phyloP scores from a whole-genome alignment of 2,888 invertebrate genomes.

The Lymantria monacha region DNA sequence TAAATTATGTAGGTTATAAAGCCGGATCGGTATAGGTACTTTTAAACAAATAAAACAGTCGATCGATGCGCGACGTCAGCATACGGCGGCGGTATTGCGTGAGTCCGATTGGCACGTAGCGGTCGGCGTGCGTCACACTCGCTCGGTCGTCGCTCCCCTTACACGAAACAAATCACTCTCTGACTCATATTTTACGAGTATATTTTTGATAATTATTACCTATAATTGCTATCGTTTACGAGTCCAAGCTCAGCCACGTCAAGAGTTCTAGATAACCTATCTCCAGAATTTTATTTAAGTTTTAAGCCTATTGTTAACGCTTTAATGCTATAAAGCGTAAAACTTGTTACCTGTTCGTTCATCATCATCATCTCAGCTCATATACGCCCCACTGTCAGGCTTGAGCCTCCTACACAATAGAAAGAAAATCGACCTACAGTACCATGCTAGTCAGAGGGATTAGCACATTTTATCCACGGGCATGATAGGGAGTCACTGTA shows the following conservation, averaged over 20 bases:
- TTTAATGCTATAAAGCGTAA: too few species aligned
- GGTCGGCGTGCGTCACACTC: constrained; percentile 42
- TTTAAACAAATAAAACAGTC: constrained; percentile 30
- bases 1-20: constrained; percentile 32
- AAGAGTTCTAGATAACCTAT: constrained; percentile 1
- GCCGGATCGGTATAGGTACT: constrained; percentile 22
- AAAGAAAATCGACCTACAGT: too few species aligned
- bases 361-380: too few species aligned
- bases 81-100: constrained; percentile 19
- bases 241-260: background rate
- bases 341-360: too few species aligned
- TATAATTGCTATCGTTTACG: constrained; percentile 3
- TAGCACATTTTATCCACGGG: too few species aligned
- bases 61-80: constrained; percentile 29
- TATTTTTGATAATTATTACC: constrained; percentile 10
- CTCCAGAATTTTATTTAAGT: too few species aligned
- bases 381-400: too few species aligned
- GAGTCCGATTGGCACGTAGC: constrained; percentile 34
- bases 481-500: too few species aligned
- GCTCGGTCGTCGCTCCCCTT: constrained; percentile 71
- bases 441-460: too few species aligned
- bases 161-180: constrained; percentile 53
- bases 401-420: too few species aligned
- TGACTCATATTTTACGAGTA: constrained; percentile 63
- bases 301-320: too few species aligned